Evolutionary conservation across 2,113 vertebrate genomes (phyloP), one percentile per base, ranked within the genome.

Genomic region (Butorides virescens): DNA sequence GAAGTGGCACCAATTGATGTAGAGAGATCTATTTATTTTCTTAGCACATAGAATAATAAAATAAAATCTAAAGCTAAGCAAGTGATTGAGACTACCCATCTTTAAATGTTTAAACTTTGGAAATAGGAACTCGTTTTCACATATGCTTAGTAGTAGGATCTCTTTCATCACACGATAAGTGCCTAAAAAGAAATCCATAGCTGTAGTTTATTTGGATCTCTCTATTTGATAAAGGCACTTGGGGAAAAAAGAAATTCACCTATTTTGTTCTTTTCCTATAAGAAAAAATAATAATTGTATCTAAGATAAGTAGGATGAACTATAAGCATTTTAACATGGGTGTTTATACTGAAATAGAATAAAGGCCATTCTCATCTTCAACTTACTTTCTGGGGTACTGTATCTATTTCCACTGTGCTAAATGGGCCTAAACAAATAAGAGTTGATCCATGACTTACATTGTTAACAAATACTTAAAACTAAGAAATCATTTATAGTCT

Each of bases 321-420:
- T 34, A n/a, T 20, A 63, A 72, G 15, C 8, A 29, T 30, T 39
- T 73, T 85, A 55, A 61, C 4, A 47, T 6, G 5, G 29, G 26
- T n/a, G 20, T n/a, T 80, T 59, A 23, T 15, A n/a, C 10, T 73
- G 50, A 61, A 46, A 11, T 23, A 77, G 2, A 12, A 56, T 18
- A 25, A 55, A 50, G 9, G 30, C 5, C 13, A 17, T 65, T 85
- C 8, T 78, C 23, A n/a, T 42, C 9, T 10, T 66, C 26, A 30
- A 2, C 13, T 46, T 22, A 22, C 46, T 74, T 88, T 66, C 34
- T 47, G n/a, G 36, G 37, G 19, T 0, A 2, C 9, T 1, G 0
- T 46, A 37, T 42, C 25, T 78, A 19, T 56, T 73, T 70, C 36
- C 15, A 44, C 11, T 49, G 10, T 32, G 10, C 27, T 74, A 56